These are phyloP conservation scores for Opisthograptis luteolata DNA, from an alignment of 2,888 invertebrate species.

Conservation along the genomic window DNA sequence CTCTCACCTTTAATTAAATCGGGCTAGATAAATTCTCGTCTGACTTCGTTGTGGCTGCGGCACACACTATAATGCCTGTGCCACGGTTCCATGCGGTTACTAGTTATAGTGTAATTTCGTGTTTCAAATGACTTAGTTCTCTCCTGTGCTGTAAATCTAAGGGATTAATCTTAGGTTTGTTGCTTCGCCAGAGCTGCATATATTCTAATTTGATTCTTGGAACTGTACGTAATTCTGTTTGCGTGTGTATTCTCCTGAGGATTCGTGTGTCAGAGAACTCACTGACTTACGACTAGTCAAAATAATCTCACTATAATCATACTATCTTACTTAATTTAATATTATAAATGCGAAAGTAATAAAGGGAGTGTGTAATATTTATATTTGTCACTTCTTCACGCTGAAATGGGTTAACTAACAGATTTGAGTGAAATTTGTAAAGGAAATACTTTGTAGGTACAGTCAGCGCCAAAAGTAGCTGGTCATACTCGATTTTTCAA, in stretches of 20 bases:
- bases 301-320: too few species aligned
- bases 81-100: slow-evolving; percentile 43
- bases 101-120: slow-evolving; percentile 53
- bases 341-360: too few species aligned
- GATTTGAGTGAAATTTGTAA: too few species aligned
- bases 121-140: slow-evolving; percentile 42
- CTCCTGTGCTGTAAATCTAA: slow-evolving; percentile 18
- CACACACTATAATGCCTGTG: slow-evolving; percentile 34
- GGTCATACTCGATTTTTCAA: too few species aligned
- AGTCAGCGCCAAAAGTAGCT: too few species aligned
- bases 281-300: background rate
- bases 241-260: background rate
- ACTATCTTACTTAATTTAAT: too few species aligned
- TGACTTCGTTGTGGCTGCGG: slow-evolving; percentile 42
- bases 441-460: too few species aligned
- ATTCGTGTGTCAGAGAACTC: background rate
- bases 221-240: slow-evolving; percentile 2
- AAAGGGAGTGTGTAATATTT: too few species aligned
- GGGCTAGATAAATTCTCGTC: slow-evolving; percentile 65
- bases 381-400: too few species aligned
- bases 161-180: slow-evolving; percentile 24
- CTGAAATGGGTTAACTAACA: too few species aligned
- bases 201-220: slow-evolving; percentile 18
- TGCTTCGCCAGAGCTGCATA: slow-evolving; percentile 15
- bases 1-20: slow-evolving; percentile 71